A percentile compares a stretch with the other conserved stretches of the same genome.
Conservation (phyloP, 1,140 invertebrate genomes). For the Zaprionus inermis region DNA sequence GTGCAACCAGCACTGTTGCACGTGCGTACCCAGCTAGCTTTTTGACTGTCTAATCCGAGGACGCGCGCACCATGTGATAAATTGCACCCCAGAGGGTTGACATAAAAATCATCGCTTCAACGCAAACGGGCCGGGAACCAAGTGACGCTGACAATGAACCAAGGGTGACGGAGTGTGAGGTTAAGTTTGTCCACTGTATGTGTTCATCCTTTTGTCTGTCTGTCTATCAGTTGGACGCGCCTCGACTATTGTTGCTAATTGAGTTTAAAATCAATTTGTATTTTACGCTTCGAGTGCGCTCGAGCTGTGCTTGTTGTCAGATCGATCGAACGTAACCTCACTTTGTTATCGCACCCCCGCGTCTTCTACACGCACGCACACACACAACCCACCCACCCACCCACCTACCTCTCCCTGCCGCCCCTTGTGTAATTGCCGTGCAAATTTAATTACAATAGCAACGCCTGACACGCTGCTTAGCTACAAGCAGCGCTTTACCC, state of each 20-base stretch:
- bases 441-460: slow-evolving; percentile 82
- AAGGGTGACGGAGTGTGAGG: slow-evolving; percentile 8
- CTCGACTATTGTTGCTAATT: slow-evolving; percentile 77
- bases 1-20: slow-evolving; percentile 48
- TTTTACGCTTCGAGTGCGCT: slow-evolving; percentile 49
- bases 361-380: too few relatives aligned
- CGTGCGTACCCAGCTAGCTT: slow-evolving; percentile 68
- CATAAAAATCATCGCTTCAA: slow-evolving; percentile 77
- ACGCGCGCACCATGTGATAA: slow-evolving; percentile 76
- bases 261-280: slow-evolving; percentile 84
- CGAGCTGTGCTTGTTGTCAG: background rate
- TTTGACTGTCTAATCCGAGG: slow-evolving; percentile 80
- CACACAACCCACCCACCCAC: too few relatives aligned
- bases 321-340: slow-evolving; percentile 29
- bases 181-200: slow-evolving; percentile 1
- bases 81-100: slow-evolving; percentile 82
- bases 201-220: slow-evolving; percentile 22
- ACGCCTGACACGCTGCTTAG: slow-evolving; percentile 38
- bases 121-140: background rate
- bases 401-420: background rate
- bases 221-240: slow-evolving; percentile 50
- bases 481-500: slow-evolving; percentile 20
- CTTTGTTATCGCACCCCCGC: background rate
- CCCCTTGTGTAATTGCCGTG: slow-evolving; percentile 82
- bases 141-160: background rate